Conservation (phyloP, 2,797 vertebrate species). For the Manis pentadactyla region DNA sequence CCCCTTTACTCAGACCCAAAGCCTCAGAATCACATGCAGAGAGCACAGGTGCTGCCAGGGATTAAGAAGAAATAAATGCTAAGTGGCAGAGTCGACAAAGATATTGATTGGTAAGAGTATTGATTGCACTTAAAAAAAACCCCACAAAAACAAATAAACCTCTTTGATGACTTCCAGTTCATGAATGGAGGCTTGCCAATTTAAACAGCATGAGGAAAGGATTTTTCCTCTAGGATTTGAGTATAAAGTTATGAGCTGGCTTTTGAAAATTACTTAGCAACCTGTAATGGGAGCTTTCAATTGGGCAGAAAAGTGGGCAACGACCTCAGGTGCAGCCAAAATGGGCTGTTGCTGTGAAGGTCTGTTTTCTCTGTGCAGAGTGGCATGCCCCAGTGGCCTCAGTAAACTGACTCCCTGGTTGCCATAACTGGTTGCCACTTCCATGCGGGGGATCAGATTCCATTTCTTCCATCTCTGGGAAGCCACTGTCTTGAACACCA, state of each 20-base stretch:
- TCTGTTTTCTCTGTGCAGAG: neutral
- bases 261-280: slow-evolving; percentile 9
- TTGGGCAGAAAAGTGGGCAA: neutral
- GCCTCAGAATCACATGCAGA: neutral
- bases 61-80: neutral
- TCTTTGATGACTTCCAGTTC: neutral
- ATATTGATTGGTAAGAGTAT: neutral
- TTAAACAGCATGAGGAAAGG: neutral
- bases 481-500: neutral
- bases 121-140: neutral
- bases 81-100: neutral
- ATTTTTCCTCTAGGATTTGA: neutral
- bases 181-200: neutral
- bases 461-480: neutral
- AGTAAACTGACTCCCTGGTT: neutral
- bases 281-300: neutral
- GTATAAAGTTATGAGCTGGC: neutral
- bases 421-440: neutral
- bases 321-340: neutral
- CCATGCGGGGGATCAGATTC: neutral
- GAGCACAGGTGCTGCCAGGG: neutral
- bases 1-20: neutral
- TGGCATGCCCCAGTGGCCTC: neutral
- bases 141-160: neutral
- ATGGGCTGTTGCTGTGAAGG: neutral